phyloP scores from a whole-genome alignment of 1,140 invertebrate genomes.

The Drosophila melanica region DNA sequence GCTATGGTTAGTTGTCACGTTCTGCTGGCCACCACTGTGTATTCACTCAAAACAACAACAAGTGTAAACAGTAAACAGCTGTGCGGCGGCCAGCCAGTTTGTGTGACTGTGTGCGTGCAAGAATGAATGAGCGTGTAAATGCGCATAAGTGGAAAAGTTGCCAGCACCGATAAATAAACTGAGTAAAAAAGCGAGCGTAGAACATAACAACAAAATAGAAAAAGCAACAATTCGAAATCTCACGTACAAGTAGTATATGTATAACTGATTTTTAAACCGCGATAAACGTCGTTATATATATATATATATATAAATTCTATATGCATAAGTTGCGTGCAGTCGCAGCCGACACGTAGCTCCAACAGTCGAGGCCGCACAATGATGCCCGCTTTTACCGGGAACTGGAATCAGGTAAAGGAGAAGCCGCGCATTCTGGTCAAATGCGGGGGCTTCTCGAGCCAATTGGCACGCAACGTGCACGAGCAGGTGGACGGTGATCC shows the following conservation, averaged over 20 bases:
- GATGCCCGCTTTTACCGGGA: constrained; percentile 8
- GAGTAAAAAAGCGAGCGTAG: constrained; percentile 23
- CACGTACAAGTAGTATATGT: constrained; percentile 47
- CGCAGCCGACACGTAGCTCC: constrained; percentile 17
- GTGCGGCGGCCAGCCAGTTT: not conserved
- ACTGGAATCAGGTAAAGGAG: constrained; percentile 1
- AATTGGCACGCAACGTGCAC: constrained; percentile 89
- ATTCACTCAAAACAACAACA: not conserved
- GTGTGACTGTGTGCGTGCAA: not conserved
- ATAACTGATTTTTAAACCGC: not conserved
- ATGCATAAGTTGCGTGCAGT: constrained; percentile 3
- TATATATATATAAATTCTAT: not conserved
- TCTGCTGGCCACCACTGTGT: not conserved
- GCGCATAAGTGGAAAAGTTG: constrained; percentile 21
- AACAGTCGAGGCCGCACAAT: not conserved
- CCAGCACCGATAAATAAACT: constrained; percentile 33
- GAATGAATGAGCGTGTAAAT: constrained; percentile 14
- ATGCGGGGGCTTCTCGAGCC: constrained; percentile 92
- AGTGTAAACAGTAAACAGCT: constrained; percentile 42
- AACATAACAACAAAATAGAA: constrained; percentile 47
- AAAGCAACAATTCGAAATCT: constrained; percentile 47
- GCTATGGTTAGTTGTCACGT: not conserved
- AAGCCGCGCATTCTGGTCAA: constrained; percentile 85
- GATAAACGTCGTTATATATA: not conserved
- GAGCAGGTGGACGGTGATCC: constrained; percentile 90